Evolutionary conservation across 2,113 vertebrate species (phyloP).

Genomic region (Nestor notabilis): DNA sequence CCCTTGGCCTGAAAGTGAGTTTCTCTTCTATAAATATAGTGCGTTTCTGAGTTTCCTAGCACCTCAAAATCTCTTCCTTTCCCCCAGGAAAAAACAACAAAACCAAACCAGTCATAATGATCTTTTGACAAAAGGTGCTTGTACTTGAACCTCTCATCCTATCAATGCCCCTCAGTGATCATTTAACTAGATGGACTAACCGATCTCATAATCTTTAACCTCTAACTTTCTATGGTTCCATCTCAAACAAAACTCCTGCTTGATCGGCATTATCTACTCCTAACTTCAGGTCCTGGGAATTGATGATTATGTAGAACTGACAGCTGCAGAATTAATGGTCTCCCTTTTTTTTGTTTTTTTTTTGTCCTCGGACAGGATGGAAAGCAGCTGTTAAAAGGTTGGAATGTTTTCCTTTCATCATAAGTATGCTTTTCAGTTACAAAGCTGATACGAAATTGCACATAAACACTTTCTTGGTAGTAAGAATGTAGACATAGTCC

Average conservation of each 20-base stretch:
- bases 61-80: not conserved
- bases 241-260: not conserved
- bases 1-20: constrained; percentile 36
- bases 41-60: not conserved
- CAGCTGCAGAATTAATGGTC: not conserved
- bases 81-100: not conserved
- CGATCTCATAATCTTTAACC: not conserved
- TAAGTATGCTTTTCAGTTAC: not conserved
- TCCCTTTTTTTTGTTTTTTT: not conserved
- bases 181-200: not conserved
- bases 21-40: not conserved
- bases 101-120: not conserved
- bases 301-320: not conserved
- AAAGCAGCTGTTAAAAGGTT: not conserved
- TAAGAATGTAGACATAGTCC: not conserved
- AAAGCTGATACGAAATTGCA: not conserved
- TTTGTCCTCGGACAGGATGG: not conserved
- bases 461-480: not conserved
- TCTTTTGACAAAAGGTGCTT: not conserved
- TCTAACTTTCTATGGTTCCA: not conserved
- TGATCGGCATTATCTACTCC: not conserved
- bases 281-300: not conserved
- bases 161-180: not conserved
- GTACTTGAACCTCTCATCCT: not conserved
- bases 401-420: not conserved